Percentiles rank a stretch among this genome's conserved stretches.
Conservation (phyloP, 2,888 invertebrate species). For the Meandrusa payeni region DNA sequence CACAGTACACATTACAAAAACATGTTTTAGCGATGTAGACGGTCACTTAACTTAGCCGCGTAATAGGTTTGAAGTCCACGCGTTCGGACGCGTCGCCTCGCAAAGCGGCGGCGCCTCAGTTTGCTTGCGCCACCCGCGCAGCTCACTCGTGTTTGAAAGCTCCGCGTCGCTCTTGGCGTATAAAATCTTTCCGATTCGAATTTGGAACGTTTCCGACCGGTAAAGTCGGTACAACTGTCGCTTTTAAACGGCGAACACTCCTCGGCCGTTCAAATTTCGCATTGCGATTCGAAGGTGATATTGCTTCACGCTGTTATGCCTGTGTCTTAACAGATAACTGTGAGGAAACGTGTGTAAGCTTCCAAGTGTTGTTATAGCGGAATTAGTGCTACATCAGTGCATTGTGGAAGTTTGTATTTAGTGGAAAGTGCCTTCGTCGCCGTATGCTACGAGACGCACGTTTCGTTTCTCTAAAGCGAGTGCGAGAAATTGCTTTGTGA, state of each 20-base stretch:
- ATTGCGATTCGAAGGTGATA: constrained; percentile 66
- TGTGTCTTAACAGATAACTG: constrained; percentile 65
- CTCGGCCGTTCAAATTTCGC: constrained; percentile 64
- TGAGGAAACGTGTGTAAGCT: constrained; percentile 68
- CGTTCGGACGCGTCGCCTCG: constrained; percentile 61
- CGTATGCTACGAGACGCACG: constrained; percentile 50
- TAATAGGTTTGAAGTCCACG: constrained; percentile 74
- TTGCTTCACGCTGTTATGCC: constrained; percentile 68
- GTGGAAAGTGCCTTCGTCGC: constrained; percentile 63
- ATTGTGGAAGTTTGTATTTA: constrained; percentile 66
- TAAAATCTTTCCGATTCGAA: constrained; percentile 55
- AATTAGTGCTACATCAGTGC: constrained; percentile 65
- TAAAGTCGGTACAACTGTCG: constrained; percentile 68
- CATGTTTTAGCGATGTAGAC: constrained; percentile 34
- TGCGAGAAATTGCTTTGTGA: constrained; percentile 66
- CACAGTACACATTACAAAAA: constrained; percentile 30
- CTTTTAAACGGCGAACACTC: constrained; percentile 59
- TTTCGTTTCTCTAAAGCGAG: constrained; percentile 64
- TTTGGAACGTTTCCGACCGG: constrained; percentile 73
- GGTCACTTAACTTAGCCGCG: constrained; percentile 57
- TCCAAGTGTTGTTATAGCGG: constrained; percentile 61
- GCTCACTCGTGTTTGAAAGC: constrained; percentile 64
- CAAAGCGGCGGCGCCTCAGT: constrained; percentile 63
- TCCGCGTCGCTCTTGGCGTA: constrained; percentile 34
- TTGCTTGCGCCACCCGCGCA: constrained; percentile 74